Conservation (phyloP, 1,140 invertebrate genomes). For the Phortica variegata region DNA sequence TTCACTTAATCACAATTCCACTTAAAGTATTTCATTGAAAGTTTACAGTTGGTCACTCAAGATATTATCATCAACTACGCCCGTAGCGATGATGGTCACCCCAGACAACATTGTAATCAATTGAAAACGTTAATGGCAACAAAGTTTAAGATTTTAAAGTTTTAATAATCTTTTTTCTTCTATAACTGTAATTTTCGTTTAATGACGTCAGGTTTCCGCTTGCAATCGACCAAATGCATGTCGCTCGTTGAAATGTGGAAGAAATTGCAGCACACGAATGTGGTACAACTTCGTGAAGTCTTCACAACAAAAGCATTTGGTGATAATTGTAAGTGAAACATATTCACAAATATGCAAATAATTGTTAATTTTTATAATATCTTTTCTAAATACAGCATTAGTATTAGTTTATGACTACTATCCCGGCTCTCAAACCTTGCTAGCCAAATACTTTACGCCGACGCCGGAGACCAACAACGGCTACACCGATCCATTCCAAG, state of each 20-base stretch:
- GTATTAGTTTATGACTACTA: slow-evolving; percentile 97
- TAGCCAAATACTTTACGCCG: slow-evolving; percentile 80
- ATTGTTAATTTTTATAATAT: background rate
- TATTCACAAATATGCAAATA: background rate
- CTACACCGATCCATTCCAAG: slow-evolving; percentile 78
- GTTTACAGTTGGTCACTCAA: too few species aligned
- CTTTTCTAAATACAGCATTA: slow-evolving; percentile 69
- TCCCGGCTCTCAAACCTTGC: slow-evolving; percentile 83
- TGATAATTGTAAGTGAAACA: slow-evolving; percentile 80
- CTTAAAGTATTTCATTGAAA: too few species aligned
- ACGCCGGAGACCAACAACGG: slow-evolving; percentile 68
- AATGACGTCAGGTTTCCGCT: slow-evolving; percentile 66
- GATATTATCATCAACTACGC: too few species aligned
- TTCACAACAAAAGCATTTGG: slow-evolving; percentile 95
- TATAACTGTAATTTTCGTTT: background rate
- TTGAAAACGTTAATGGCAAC: too few species aligned
- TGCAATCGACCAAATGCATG: slow-evolving; percentile 83
- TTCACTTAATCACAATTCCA: too few species aligned
- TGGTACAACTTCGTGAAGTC: slow-evolving; percentile 87
- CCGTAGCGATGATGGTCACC: background rate
- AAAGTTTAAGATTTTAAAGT: background rate
- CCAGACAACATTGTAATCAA: background rate
- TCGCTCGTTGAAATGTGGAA: slow-evolving; percentile 90
- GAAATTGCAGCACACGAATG: slow-evolving; percentile 88
- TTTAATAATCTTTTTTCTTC: background rate